Evolutionary conservation across 2,797 vertebrate genomes (phyloP), one percentile per base, ranked within the genome.

Genomic region (Melopsittacus undulatus): DNA sequence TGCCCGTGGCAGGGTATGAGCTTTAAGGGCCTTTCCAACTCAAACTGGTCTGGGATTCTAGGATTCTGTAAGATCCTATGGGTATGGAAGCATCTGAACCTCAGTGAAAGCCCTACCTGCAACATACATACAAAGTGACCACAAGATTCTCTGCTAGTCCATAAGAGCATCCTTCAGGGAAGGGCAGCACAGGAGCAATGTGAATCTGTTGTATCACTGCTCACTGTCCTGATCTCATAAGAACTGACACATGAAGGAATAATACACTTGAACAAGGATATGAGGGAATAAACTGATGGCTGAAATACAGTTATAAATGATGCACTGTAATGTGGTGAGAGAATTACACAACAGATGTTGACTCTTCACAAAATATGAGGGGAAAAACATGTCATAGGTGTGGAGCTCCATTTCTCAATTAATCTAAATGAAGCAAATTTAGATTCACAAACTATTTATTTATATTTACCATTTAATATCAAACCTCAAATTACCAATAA

Each of bases 101-200:
- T 52, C 40, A 20, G 38, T 18, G 36, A n/a, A 32, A 67, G 38
- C 32, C 78, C 29, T 2, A 8, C 32, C 40, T 61, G 17, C 21
- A n/a, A 48, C 9, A 48, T 4, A 5, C 1, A 4, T 14, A 32
- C 24, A 18, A 49, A 38, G 18, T 3, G 11, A 40, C 6, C 1
- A 4, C 1, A 22, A 18, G 32, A 26, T 29, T 26, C 52, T 49
- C 52, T 20, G 36, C 29, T 38, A 13, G 7, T 18, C 32, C n/a
- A 13, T 29, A 24, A 48, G 10, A 42, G 21, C 51, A 18, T 15
- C 48, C 56, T 23, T 22, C 4, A 20, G 64, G n/a, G 48, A 45
- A 8, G 34, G 24, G 22, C 1, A 19, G 49, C 16, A 5, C 13
- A 13, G 1, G 13, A 54, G 29, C 74, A 30, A 16, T 1, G 6